Percentiles rank a stretch among this genome's conserved stretches.
These are phyloP conservation scores for Megatriorchis doriae DNA, from an alignment of 2,113 vertebrate genomes.

Conservation along the genomic window DNA sequence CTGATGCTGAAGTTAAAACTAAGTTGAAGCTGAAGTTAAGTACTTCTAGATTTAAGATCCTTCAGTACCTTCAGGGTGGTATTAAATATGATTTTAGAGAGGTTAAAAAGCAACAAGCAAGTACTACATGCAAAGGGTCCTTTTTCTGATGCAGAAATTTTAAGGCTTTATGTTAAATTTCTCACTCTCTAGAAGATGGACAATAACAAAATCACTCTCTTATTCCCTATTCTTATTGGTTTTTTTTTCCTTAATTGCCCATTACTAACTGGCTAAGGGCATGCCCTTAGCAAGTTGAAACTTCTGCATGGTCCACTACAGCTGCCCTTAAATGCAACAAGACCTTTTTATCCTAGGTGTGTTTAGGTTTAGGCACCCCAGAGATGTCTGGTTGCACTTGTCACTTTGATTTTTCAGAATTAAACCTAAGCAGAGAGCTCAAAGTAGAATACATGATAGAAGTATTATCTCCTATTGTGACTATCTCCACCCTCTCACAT, in stretches of 20 bases:
- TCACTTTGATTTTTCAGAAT: not conserved
- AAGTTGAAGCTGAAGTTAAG: not conserved
- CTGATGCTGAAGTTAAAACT: not conserved
- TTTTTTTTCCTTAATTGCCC: not conserved
- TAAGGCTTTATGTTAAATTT: not conserved
- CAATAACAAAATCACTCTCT: not conserved
- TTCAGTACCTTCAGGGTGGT: not conserved
- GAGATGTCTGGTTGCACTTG: not conserved
- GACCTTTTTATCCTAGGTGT: not conserved
- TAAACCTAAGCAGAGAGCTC: not conserved
- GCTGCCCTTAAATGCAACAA: not conserved
- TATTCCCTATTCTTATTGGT: not conserved
- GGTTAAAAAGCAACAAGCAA: not conserved
- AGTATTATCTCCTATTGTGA: not conserved
- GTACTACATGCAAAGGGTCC: not conserved
- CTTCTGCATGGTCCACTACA: not conserved
- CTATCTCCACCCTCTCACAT: not conserved
- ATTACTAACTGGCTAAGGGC: not conserved
- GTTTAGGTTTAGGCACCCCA: not conserved
- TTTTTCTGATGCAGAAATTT: not conserved
- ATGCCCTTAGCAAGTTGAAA: not conserved
- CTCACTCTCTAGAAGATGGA: not conserved
- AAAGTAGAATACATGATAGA: not conserved
- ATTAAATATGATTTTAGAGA: not conserved
- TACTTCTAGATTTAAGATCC: not conserved